Percentiles rank a stretch among this genome's conserved stretches.
phyloP scores from a whole-genome alignment of 2,888 invertebrate species.

The Cerastis rubricosa region DNA sequence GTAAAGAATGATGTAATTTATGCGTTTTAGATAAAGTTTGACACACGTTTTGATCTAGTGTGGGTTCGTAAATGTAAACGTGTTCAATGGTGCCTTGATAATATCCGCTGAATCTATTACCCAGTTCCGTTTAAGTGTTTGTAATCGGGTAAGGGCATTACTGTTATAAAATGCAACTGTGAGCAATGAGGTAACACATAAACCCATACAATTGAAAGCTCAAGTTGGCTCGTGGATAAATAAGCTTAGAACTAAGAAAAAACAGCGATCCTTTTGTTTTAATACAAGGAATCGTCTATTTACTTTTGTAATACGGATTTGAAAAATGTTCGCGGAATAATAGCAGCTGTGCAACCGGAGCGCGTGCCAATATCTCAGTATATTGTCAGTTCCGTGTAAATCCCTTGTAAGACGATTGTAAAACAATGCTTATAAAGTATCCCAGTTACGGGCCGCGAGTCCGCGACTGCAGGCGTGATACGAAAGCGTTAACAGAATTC shows the following conservation, averaged over 20 bases:
- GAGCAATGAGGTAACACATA: constrained; percentile 37
- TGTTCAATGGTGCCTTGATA: constrained; percentile 1
- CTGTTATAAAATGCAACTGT: constrained; percentile 38
- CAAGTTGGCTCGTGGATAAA: constrained; percentile 24
- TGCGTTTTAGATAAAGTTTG: background rate
- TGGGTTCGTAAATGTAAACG: constrained; percentile 7
- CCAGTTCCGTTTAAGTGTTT: constrained; percentile 27
- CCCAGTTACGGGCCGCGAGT: constrained; percentile 66
- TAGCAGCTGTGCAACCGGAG: constrained; percentile 64
- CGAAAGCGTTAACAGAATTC: constrained; percentile 84
- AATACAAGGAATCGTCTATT: constrained; percentile 38
- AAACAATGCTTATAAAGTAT: constrained; percentile 84
- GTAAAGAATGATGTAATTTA: background rate
- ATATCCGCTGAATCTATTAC: background rate
- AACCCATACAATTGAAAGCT: constrained; percentile 28
- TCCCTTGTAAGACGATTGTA: constrained; percentile 79
- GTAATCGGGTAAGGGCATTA: constrained; percentile 5
- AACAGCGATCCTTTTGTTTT: constrained; percentile 31
- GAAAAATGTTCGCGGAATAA: constrained; percentile 60
- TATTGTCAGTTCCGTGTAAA: constrained; percentile 75
- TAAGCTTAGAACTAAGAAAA: constrained; percentile 14
- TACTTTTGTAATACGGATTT: constrained; percentile 50
- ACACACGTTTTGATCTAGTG: background rate
- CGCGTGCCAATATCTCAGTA: constrained; percentile 72
- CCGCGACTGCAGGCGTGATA: constrained; percentile 81